phyloP scores from a whole-genome alignment of 2,113 vertebrate species.

The Mugil cephalus region DNA sequence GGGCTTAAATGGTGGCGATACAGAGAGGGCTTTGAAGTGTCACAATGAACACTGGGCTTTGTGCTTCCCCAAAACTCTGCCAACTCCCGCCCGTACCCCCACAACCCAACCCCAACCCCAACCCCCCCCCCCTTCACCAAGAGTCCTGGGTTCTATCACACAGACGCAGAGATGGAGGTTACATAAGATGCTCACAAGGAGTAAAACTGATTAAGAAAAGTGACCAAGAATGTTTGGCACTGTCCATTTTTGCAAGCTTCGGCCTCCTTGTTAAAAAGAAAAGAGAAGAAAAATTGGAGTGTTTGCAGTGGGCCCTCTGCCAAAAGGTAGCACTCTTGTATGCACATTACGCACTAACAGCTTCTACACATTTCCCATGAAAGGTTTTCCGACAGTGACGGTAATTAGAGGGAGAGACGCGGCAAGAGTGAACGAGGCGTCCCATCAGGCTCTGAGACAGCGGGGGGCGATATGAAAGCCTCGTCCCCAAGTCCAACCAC shows the following conservation, averaged over 20 bases:
- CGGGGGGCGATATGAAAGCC: slow-evolving; percentile 65
- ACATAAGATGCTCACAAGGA: slow-evolving; percentile 68
- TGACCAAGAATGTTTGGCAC: slow-evolving; percentile 26
- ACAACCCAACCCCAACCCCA: background rate
- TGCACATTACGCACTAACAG: slow-evolving; percentile 32
- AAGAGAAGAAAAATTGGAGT: background rate
- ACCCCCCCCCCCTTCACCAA: slow-evolving; percentile 19
- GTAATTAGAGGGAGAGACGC: slow-evolving; percentile 69
- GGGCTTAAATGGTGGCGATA: slow-evolving; percentile 66
- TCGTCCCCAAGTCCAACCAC: slow-evolving; percentile 51
- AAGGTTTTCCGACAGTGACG: slow-evolving; percentile 47
- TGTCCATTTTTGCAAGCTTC: slow-evolving; percentile 40
- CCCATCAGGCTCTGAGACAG: slow-evolving; percentile 56
- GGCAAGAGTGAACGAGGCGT: slow-evolving; percentile 52
- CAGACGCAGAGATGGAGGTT: slow-evolving; percentile 57
- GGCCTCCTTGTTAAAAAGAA: slow-evolving; percentile 19
- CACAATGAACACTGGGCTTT: slow-evolving; percentile 79
- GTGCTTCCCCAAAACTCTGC: slow-evolving; percentile 56
- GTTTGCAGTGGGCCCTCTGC: background rate
- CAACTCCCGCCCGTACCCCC: background rate
- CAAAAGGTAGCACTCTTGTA: slow-evolving; percentile 26
- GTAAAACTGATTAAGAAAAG: slow-evolving; percentile 57
- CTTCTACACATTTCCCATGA: slow-evolving; percentile 58
- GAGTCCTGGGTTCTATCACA: slow-evolving; percentile 59
- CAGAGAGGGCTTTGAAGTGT: slow-evolving; percentile 77